Evolutionary conservation across 2,113 vertebrate species (phyloP), one percentile per base, ranked within the genome.

Genomic region (Panurus biarmicus): DNA sequence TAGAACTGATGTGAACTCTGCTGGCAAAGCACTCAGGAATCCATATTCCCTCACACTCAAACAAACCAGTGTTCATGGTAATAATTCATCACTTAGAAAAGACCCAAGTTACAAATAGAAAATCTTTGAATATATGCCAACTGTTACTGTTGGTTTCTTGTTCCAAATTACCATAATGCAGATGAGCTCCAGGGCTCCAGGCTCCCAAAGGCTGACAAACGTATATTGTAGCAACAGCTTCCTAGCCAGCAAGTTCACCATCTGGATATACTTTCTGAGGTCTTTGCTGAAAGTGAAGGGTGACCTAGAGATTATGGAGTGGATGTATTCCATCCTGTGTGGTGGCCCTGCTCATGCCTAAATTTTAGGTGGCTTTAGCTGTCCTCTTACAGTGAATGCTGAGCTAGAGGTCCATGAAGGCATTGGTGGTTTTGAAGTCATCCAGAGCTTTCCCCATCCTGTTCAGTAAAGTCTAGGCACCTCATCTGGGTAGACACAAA

Each of bases 121-220:
- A 82, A 73, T 95, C 67, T 94, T 88, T 95, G 67, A 95, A 36
- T 90, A 84, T 72, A 85, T 74, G 73, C 96, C 95, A 58, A 13
- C 82, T 93, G 89, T 61, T 83, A 82, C 67, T 91, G 61, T 88
- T 83, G 61, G 78, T 87, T 92, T 97, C 91, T 92, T 93, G 44
- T 85, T 94, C 84, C 85, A 67, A 88, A 90, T 96, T 96, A 88
- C 61, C 85, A 74, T 86, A 92, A 92, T 80, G 90, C 82, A 77
- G 79, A 95, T 92, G 92, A 92, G 82, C 92, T 95, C 50, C 58
- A 91, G n/a, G 71, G 62, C 78, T 95, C 57, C 82, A 77, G 85
- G 84, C 78, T 89, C 80, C 48, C 22, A 40, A 78, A 77, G 44
- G 82, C 75, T 94, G 75, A 73, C 78, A 91, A 90, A 87, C 7